These are phyloP conservation scores for Hemiscyllium ocellatum DNA, from an alignment of 2,113 vertebrate species.

Conservation along the genomic window DNA sequence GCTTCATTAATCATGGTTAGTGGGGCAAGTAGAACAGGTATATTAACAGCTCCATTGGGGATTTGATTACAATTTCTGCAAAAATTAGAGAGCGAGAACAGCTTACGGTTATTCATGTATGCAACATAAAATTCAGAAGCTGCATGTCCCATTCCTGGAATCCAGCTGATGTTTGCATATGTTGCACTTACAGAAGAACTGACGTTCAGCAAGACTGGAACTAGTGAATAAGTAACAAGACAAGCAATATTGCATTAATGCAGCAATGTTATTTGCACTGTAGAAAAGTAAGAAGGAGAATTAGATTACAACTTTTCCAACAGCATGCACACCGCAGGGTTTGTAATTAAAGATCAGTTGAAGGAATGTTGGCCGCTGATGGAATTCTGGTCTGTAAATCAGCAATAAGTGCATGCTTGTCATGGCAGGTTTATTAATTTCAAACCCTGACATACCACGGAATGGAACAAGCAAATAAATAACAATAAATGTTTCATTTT, in stretches of 20 bases:
- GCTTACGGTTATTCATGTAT: conserved; percentile 56
- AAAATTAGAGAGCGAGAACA: conserved; percentile 40
- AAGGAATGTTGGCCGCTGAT: not conserved
- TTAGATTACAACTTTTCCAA: conserved; percentile 34
- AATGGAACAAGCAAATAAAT: conserved; percentile 7
- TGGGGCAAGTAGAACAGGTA: conserved; percentile 17
- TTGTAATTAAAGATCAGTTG: conserved; percentile 25
- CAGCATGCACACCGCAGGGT: conserved; percentile 20
- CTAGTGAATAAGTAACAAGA: conserved; percentile 46
- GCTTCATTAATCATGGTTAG: conserved; percentile 31
- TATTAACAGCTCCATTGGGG: conserved; percentile 24
- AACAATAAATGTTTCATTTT: not conserved
- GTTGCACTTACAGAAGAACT: conserved; percentile 53
- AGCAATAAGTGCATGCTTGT: not conserved
- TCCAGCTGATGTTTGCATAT: conserved; percentile 62
- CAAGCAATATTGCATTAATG: conserved; percentile 48
- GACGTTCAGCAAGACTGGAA: conserved; percentile 48
- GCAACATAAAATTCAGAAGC: conserved; percentile 53
- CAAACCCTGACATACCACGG: not conserved
- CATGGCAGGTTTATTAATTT: conserved; percentile 11
- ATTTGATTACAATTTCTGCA: conserved; percentile 29
- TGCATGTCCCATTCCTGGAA: conserved; percentile 49
- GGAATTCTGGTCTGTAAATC: conserved; percentile 26
- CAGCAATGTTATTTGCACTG: conserved; percentile 31
- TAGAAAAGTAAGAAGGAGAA: not conserved